These are phyloP conservation scores for Aphidius ervi DNA, from an alignment of 1,140 invertebrate genomes.

Conservation along the genomic window DNA sequence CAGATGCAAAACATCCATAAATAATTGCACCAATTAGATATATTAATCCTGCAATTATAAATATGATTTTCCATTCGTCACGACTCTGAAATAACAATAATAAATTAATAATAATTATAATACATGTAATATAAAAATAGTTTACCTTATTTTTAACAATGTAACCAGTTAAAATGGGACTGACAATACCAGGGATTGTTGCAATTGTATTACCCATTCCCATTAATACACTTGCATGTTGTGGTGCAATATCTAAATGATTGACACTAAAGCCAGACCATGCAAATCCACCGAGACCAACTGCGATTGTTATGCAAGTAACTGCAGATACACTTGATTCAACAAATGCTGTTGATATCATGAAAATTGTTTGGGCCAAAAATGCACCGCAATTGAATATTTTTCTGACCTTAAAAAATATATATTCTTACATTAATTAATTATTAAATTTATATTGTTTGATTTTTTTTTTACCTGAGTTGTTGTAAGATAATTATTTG, in stretches of 20 bases:
- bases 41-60: slow-evolving; percentile 74
- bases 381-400: slow-evolving; percentile 77
- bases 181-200: slow-evolving; percentile 82
- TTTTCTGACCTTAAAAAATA: slow-evolving; percentile 58
- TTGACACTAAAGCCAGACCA: slow-evolving; percentile 86
- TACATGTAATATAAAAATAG: neutral
- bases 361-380: slow-evolving; percentile 76
- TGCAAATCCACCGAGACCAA: slow-evolving; percentile 83
- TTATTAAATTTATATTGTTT: slow-evolving; percentile 1
- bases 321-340: slow-evolving; percentile 63
- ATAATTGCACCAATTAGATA: slow-evolving; percentile 75
- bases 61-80: slow-evolving; percentile 77
- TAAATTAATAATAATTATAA: neutral
- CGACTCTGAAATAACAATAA: slow-evolving; percentile 55
- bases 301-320: slow-evolving; percentile 75
- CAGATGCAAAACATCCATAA: slow-evolving; percentile 76
- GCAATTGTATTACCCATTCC: slow-evolving; percentile 85
- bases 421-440: neutral
- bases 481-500: slow-evolving; percentile 61
- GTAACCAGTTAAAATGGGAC: slow-evolving; percentile 72
- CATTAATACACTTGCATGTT: slow-evolving; percentile 78
- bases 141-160: slow-evolving; percentile 68
- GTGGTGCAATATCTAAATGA: slow-evolving; percentile 81
- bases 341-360: slow-evolving; percentile 71
- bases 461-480: slow-evolving; percentile 55